Percentiles rank a stretch among this genome's conserved stretches.
Conservation (phyloP, 2,888 invertebrate species). For the Nephrocerus scutellatus region DNA sequence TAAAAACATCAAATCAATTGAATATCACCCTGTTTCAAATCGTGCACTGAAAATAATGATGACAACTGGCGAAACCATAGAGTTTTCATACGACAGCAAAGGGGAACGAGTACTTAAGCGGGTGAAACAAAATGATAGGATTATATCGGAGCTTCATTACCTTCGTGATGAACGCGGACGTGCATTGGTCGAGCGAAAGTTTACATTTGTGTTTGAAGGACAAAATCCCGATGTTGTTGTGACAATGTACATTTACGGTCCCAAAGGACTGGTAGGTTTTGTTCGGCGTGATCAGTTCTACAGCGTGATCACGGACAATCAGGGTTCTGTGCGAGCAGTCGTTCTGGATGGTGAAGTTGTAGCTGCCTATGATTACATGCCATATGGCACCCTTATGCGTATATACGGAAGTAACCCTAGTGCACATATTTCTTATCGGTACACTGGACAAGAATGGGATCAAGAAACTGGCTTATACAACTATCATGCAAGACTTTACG, state of each 20-base stretch:
- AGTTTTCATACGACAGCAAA: slow-evolving; percentile 12
- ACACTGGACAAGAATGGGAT: slow-evolving; percentile 28
- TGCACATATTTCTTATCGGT: slow-evolving; percentile 20
- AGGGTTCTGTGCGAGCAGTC: slow-evolving; percentile 23
- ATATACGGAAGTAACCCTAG: slow-evolving; percentile 14
- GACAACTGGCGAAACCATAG: slow-evolving; percentile 4
- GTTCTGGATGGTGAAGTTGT: slow-evolving; percentile 21
- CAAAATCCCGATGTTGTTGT: slow-evolving; percentile 8
- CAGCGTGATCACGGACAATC: slow-evolving; percentile 23
- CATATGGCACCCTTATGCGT: slow-evolving; percentile 24
- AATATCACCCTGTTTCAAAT: slow-evolving; percentile 21
- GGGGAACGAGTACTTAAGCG: slow-evolving; percentile 12
- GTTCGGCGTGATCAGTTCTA: slow-evolving; percentile 17
- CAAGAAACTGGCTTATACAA: slow-evolving; percentile 26
- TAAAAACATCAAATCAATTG: slow-evolving; percentile 19
- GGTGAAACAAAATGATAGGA: too few species aligned
- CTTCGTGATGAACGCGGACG: slow-evolving; percentile 11
- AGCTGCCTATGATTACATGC: slow-evolving; percentile 27
- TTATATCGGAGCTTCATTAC: slow-evolving; percentile 15
- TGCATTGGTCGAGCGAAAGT: slow-evolving; percentile 11
- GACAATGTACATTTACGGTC: slow-evolving; percentile 13
- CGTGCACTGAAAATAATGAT: slow-evolving; percentile 2
- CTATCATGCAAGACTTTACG: slow-evolving; percentile 26
- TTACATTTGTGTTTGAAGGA: neutral
- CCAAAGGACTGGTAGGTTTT: slow-evolving; percentile 12